Conservation (phyloP, 2,797 vertebrate genomes). For the Sebastes melanostomus region DNA sequence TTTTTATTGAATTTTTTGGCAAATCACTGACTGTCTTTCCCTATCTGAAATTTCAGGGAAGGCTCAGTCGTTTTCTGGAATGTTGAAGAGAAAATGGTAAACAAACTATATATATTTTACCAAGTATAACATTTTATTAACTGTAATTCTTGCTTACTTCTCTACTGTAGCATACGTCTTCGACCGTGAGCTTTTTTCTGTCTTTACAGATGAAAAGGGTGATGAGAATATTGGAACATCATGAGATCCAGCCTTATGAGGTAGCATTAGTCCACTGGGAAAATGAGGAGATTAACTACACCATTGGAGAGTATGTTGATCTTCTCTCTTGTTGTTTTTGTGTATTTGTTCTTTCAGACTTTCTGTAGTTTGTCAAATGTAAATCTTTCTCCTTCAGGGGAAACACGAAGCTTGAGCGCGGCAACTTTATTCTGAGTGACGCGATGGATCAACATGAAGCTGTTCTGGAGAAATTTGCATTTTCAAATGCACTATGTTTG, state of each 20-base stretch:
- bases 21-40: background rate
- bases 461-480: constrained; percentile 95
- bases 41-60: constrained; percentile 85
- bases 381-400: constrained; percentile 79
- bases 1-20: background rate
- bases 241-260: constrained; percentile 96
- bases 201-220: constrained; percentile 86
- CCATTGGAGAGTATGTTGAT: constrained; percentile 84
- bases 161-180: background rate
- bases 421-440: constrained; percentile 89
- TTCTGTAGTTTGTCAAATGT: background rate
- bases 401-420: constrained; percentile 91
- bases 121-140: background rate
- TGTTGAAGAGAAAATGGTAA: constrained; percentile 93
- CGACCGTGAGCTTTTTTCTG: background rate
- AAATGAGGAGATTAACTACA: constrained; percentile 96
- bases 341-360: background rate
- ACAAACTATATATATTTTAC: background rate
- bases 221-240: constrained; percentile 89
- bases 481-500: constrained; percentile 95
- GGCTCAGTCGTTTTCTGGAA: constrained; percentile 98
- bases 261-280: constrained; percentile 97
- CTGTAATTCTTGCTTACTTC: background rate
- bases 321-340: background rate
- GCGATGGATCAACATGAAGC: constrained; percentile 84